Base-by-base conservation (phyloP, 1,140 invertebrate species). In the Holotrichia oblita region DNA sequence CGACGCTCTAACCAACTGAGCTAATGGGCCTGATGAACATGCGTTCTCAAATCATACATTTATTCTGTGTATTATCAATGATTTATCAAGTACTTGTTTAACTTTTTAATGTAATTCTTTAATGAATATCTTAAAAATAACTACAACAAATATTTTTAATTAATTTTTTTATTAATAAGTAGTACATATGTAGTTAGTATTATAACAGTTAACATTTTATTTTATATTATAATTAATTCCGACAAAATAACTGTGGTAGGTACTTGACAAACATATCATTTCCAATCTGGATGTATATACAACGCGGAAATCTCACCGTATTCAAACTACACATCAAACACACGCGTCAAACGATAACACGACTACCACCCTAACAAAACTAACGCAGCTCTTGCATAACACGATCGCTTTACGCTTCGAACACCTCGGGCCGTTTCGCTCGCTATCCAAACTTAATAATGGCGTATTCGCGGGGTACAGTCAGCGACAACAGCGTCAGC, bases 371-470 rank as follows among this genome's bases (percentile, higher is more conserved):
- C 10, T 3, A 64, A 1, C 8, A 8, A 64, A 64, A 64, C 59
- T 8, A 22, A 6, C 10, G 2, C 17, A 20, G 7, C 44, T 14
- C n/a, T 48, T 14, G 2, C 44, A 10, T 48, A 64, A 64, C 59
- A 17, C 24, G 17, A 22, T 64, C 59, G 8, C 59, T 6, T 2
- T 8, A 3, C 17, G 2, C 9, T 27, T 22, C 83, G 81, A 78
- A 81, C 40, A 40, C 77, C 83, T 82, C 74, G 78, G 79, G 80
- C 83, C 83, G 84, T 85, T 84, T 84, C 82, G 82, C 83, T 83
- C 82, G 79, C 83, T 84, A 84, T 84, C 83, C 83, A 85, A 85
- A 85, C 84, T 85, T 85, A 85, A 85, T 85, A 85, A 85, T 81
- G 83, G 82, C 81, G n/a, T 10, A 7, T 20, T 4, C 8, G 6